A percentile compares a stretch with the other conserved stretches of the same genome.
Evolutionary conservation across 1,140 invertebrate species (phyloP).

Genomic region (Bombus ignitus): DNA sequence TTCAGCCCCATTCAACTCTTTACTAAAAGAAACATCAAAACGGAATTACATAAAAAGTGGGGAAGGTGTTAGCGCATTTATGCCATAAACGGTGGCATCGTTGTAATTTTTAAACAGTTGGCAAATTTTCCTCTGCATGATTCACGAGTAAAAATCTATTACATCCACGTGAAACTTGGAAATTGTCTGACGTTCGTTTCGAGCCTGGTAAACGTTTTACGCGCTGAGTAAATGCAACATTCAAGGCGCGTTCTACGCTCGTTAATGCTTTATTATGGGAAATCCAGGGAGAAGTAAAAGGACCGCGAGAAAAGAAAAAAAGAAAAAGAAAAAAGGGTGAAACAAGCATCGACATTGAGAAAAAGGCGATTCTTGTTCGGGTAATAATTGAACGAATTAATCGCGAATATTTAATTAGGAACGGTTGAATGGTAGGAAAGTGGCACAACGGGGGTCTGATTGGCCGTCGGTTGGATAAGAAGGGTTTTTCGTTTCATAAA

Average conservation of each 20-base stretch:
- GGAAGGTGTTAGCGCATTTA: background rate
- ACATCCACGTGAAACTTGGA: background rate
- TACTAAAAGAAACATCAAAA: background rate
- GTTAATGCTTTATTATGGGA: slow-evolving; percentile 29
- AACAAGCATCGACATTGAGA: background rate
- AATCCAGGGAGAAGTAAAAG: background rate
- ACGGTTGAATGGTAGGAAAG: slow-evolving; percentile 19
- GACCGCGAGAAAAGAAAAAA: background rate
- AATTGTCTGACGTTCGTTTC: background rate
- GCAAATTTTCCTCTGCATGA: background rate
- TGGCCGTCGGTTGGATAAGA: slow-evolving; percentile 32
- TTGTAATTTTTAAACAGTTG: background rate
- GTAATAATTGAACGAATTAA: slow-evolving; percentile 55
- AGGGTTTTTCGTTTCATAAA: slow-evolving; percentile 58
- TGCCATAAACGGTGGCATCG: background rate
- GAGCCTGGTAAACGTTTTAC: slow-evolving; percentile 7
- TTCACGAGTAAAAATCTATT: slow-evolving; percentile 5
- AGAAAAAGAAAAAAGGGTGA: background rate
- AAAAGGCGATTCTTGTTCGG: background rate
- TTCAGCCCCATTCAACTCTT: too few relatives aligned
- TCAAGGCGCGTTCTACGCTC: background rate
- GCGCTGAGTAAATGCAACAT: slow-evolving; percentile 5
- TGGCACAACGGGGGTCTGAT: slow-evolving; percentile 39
- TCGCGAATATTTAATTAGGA: slow-evolving; percentile 64
- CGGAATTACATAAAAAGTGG: background rate